phyloP scores from a whole-genome alignment of 2,113 vertebrate genomes.

The Bagarius yarrelli region DNA sequence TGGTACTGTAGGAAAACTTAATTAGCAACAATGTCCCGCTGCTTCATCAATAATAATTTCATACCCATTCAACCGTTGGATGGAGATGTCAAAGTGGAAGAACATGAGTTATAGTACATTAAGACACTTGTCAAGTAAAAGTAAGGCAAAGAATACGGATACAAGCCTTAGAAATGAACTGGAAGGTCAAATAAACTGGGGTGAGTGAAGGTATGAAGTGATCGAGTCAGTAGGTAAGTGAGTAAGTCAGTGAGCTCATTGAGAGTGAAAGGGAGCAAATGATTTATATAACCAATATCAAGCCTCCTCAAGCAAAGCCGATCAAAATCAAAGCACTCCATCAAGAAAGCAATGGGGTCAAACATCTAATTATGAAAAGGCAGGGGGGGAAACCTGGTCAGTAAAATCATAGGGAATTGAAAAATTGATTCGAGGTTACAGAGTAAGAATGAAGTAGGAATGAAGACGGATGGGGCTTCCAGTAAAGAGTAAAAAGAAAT shows the following conservation, averaged over 20 bases:
- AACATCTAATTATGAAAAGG: slow-evolving; percentile 54
- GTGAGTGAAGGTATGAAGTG: neutral
- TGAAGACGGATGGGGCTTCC: slow-evolving; percentile 53
- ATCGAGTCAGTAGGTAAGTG: slow-evolving; percentile 4
- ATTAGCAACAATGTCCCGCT: slow-evolving; percentile 15
- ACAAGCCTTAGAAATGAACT: neutral
- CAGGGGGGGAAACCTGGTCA: slow-evolving; percentile 57
- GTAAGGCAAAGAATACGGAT: neutral
- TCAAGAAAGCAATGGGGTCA: slow-evolving; percentile 62
- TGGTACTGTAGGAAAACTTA: neutral
- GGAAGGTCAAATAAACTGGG: neutral
- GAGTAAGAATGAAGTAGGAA: slow-evolving; percentile 42
- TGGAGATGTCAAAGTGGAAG: neutral
- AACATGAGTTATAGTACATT: neutral
- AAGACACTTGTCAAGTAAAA: neutral
- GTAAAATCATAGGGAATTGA: slow-evolving; percentile 56
- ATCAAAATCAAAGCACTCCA: slow-evolving; percentile 43
- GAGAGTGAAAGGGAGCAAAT: slow-evolving; percentile 1
- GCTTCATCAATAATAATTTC: slow-evolving; percentile 14
- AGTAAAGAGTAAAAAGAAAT: slow-evolving; percentile 56
- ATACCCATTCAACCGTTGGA: slow-evolving; percentile 7
- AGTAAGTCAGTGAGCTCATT: neutral
- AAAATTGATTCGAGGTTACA: slow-evolving; percentile 58
- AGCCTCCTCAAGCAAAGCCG: slow-evolving; percentile 32
- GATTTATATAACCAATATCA: slow-evolving; percentile 40